phyloP scores from a whole-genome alignment of 2,113 vertebrate species.

The Pelmatolapia mariae region DNA sequence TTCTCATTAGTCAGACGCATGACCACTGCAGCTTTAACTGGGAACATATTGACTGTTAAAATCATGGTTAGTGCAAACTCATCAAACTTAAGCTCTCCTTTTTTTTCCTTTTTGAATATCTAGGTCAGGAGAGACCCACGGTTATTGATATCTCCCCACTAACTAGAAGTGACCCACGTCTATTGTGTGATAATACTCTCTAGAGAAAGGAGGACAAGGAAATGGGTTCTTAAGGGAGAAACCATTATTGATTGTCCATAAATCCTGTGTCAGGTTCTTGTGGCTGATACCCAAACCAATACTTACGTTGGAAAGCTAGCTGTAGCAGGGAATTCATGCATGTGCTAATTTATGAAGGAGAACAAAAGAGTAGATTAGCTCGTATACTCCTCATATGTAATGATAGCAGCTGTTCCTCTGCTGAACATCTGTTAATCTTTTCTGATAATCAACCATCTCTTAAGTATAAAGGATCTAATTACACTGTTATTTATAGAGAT shows the following conservation, averaged over 20 bases:
- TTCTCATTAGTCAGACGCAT: background rate
- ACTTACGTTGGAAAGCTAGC: background rate
- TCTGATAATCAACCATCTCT: background rate
- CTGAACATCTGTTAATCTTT: background rate
- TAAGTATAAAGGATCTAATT: background rate
- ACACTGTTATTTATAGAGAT: background rate
- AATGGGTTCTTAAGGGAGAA: background rate
- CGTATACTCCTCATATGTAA: background rate
- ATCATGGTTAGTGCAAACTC: background rate
- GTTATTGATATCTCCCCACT: slow-evolving; percentile 3
- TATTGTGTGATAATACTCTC: background rate
- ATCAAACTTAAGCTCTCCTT: background rate
- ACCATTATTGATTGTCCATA: slow-evolving; percentile 2
- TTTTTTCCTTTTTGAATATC: background rate
- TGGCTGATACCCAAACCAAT: background rate
- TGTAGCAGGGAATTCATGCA: background rate
- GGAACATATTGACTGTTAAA: background rate
- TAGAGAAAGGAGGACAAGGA: background rate
- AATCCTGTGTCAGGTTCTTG: background rate
- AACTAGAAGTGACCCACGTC: slow-evolving; percentile 14
- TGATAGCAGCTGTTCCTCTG: background rate
- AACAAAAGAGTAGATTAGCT: background rate
- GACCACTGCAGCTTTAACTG: background rate
- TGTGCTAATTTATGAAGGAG: background rate
- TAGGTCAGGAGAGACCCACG: background rate